phyloP scores from a whole-genome alignment of 2,888 invertebrate species.

The Unio delphinus region DNA sequence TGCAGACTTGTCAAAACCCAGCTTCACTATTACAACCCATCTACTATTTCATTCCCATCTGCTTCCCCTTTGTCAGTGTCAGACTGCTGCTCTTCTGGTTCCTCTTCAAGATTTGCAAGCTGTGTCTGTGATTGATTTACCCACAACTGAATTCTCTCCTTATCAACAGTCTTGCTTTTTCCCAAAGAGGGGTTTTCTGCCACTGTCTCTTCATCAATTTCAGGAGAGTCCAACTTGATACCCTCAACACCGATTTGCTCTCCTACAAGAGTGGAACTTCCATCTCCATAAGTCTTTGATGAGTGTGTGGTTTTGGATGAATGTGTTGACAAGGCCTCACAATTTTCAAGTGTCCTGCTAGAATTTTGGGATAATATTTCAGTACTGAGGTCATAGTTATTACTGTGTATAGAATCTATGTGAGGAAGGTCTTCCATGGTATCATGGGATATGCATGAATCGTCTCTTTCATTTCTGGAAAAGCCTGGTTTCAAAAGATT shows the following conservation, averaged over 20 bases:
- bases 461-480: neutral
- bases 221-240: neutral
- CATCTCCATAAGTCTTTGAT: conserved; percentile 56
- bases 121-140: conserved; percentile 60
- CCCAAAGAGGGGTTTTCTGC: conserved; percentile 14
- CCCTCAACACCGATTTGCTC: conserved; percentile 23
- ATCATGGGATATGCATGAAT: conserved; percentile 18
- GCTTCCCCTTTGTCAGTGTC: too few species aligned
- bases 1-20: too few species aligned
- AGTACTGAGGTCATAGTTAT: conserved; percentile 47
- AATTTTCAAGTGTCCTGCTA: conserved; percentile 56
- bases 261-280: conserved; percentile 37
- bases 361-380: conserved; percentile 67
- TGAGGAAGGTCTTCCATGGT: conserved; percentile 55
- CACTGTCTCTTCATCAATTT: conserved; percentile 8
- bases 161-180: conserved; percentile 49
- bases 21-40: too few species aligned
- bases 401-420: conserved; percentile 66
- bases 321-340: conserved; percentile 59
- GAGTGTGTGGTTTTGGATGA: conserved; percentile 58
- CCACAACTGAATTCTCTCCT: conserved; percentile 68
- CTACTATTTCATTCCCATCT: too few species aligned
- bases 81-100: conserved; percentile 4
- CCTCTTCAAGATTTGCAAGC: conserved; percentile 24
- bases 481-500: neutral